phyloP scores from a whole-genome alignment of 1,140 invertebrate genomes.

The Scaptomyza pallida region DNA sequence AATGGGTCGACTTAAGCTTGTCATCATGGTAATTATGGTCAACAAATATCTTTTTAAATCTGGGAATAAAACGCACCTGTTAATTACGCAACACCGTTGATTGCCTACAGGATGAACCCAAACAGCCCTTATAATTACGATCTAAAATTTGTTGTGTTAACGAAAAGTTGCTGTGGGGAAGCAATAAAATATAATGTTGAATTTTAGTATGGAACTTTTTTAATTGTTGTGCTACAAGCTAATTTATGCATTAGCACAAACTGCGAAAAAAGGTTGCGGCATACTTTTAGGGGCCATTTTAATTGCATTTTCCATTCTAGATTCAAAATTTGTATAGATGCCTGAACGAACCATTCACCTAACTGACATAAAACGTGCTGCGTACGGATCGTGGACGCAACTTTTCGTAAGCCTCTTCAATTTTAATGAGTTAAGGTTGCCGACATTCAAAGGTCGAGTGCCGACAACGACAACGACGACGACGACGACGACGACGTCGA shows the following conservation, averaged over 20 bases:
- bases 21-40: neutral
- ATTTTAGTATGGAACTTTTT: constrained; percentile 65
- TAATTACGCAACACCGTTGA: constrained; percentile 7
- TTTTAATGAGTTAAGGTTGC: constrained; percentile 72
- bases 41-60: neutral
- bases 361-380: constrained; percentile 41
- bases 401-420: constrained; percentile 52
- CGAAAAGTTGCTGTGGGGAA: constrained; percentile 37
- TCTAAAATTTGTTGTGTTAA: constrained; percentile 15
- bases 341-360: constrained; percentile 1
- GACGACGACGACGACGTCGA: neutral
- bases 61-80: neutral
- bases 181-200: constrained; percentile 65
- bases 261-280: constrained; percentile 25
- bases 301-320: constrained; percentile 56
- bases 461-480: neutral
- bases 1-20: neutral
- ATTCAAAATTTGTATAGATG: constrained; percentile 37
- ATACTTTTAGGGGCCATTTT: constrained; percentile 50
- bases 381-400: constrained; percentile 43
- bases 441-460: constrained; percentile 39
- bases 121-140: neutral
- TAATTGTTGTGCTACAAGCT: constrained; percentile 49
- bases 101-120: constrained; percentile 4
- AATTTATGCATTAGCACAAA: constrained; percentile 60